A percentile compares a stretch with the other conserved stretches of the same genome.
Conservation (phyloP, 2,797 vertebrate species). For the Ctenopoma kingsleyae region DNA sequence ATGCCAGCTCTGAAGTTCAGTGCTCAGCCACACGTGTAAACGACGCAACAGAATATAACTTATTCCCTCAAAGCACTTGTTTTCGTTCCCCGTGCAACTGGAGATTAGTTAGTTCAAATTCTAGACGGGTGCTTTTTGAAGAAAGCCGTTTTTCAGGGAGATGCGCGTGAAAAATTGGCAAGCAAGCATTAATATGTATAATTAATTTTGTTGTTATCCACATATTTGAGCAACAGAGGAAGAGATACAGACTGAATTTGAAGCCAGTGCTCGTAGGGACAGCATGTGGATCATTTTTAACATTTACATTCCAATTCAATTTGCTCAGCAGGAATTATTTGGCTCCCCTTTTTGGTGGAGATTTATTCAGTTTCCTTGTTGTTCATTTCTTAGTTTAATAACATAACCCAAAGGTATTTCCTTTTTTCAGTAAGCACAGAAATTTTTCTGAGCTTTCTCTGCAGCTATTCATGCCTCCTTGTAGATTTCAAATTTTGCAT, state of each 20-base stretch:
- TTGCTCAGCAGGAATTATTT: slow-evolving; percentile 81
- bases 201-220: slow-evolving; percentile 83
- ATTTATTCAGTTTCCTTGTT: slow-evolving; percentile 80
- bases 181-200: slow-evolving; percentile 81
- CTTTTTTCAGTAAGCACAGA: slow-evolving; percentile 67
- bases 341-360: slow-evolving; percentile 71
- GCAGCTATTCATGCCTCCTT: slow-evolving; percentile 61
- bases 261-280: slow-evolving; percentile 56
- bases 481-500: slow-evolving; percentile 55
- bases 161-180: slow-evolving; percentile 77
- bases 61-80: slow-evolving; percentile 78
- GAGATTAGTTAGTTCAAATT: slow-evolving; percentile 80
- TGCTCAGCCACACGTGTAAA: slow-evolving; percentile 81
- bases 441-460: slow-evolving; percentile 53
- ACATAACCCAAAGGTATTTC: slow-evolving; percentile 80
- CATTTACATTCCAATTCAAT: slow-evolving; percentile 82
- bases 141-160: slow-evolving; percentile 69
- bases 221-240: slow-evolving; percentile 77
- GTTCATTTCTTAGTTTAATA: slow-evolving; percentile 81
- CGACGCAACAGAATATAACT: slow-evolving; percentile 72
- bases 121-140: slow-evolving; percentile 71
- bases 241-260: slow-evolving; percentile 67
- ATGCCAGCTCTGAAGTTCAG: slow-evolving; percentile 76
- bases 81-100: slow-evolving; percentile 68
- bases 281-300: slow-evolving; percentile 69